Base-by-base conservation (phyloP, 2,888 invertebrate species). In the Myathropa florea region DNA sequence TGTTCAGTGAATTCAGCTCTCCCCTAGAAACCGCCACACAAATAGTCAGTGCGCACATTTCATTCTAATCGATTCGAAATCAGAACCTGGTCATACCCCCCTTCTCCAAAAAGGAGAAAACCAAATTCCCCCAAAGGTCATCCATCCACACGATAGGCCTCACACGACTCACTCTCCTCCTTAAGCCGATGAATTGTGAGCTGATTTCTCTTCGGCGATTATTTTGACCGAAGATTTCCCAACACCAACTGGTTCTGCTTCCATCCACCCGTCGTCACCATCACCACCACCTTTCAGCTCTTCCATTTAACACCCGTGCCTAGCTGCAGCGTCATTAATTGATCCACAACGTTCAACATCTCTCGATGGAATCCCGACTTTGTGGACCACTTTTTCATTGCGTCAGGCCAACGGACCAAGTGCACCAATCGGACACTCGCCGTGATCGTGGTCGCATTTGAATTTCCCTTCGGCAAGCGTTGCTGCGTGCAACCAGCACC, bases 261-360 rank as follows among this genome's bases (percentile, higher is more conserved):
- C 1, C 24, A 26, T 4, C 9, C 57, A 14, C n/a, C 57, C 57
- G 10, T 24, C 24, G 64, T 12, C 39, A n/a, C 21, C 21, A 18
- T 39, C 59, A 12, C 21, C 23, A 26, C 18, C 70, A 71, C 59
- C 59, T 71, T 72, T 30, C 10, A 76, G 63, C 55, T 68, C 68
- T 68, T 77, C 61, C 68, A 53, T 46, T 77, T 77, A 77, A 61
- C 77, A 77, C 77, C 77, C 67, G 24, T 61, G 68, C 61, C 68
- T 53, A 36, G 68, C 61, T 68, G 53, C 61, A 63, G 55, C 68
- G 55, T 36, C 61, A 68, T 68, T 77, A 63, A 33, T 60, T 68
- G 61, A 60, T 77, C 77, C 59, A 53, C 76, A 63, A 36, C 55
- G 60, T 61, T 59, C n/a, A 36, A 70, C 9, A 23, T 57, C 46